Base-by-base conservation (phyloP, 2,797 vertebrate genomes). In the Pogonophryne albipinna region DNA sequence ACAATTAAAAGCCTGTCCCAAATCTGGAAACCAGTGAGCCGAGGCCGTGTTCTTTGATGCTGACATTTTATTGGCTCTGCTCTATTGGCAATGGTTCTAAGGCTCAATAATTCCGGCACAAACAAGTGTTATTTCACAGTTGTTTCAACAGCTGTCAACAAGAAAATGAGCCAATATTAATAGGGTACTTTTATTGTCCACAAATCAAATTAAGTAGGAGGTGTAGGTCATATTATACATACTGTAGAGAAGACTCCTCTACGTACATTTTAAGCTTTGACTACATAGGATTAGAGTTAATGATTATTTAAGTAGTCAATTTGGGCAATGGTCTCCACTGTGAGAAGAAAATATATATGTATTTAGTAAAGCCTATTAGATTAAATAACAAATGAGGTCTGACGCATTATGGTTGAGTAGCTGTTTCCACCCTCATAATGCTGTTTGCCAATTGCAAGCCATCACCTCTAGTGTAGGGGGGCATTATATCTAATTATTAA, bases 331-430 rank as follows among this genome's bases (percentile, higher is more conserved):
- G 27, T 58, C 61, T 10, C 0, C 65, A 17, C 38, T 66, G 17
- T 72, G 65, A 60, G 50, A 34, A 70, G 59, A 76, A 66, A 34
- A 50, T 67, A 65, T 66, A 65, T 19, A 51, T 47, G 45, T 45
- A 49, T 46, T 41, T 57, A 75, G 52, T 68, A 49, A 56, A 78
- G 31, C n/a, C 50, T 20, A 64, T 78, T 78, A 76, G 27, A 52
- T 16, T 53, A 3, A 12, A 63, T 66, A 27, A 65, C 58, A 71
- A 42, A 74, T 83, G 57, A 66, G 12, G 79, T 66, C 34, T 64
- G 46, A 83, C 79, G 51, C 38, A 56, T 75, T 10, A 78, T 65
- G 20, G 60, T 15, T 52, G 27, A 53, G 49, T 17, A 72, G 58
- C 51, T 38, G n/a, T 75, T 34, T 72, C 65, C 55, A 19, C 64